These are phyloP conservation scores for Operophtera brumata DNA, from an alignment of 2,888 invertebrate genomes.

Conservation along the genomic window DNA sequence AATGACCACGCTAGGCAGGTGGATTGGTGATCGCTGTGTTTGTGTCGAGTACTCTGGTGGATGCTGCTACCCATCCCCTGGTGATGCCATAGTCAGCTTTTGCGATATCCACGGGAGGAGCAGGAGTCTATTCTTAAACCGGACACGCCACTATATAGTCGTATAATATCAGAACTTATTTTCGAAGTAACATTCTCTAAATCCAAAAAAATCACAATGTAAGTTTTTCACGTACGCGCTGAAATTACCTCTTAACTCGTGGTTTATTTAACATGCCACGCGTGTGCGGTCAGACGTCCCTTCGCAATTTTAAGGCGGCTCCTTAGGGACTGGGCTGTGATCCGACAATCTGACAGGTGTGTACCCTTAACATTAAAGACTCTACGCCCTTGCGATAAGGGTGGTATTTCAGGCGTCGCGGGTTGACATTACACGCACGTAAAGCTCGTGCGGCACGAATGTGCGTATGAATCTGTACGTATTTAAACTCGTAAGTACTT, in stretches of 20 bases:
- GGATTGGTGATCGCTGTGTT: no score
- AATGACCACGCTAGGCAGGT: no score
- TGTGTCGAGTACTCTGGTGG: no score
- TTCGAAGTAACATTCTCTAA: background rate
- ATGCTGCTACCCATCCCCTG: no score
- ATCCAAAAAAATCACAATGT: conserved; percentile 1
- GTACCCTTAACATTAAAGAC: conserved; percentile 8
- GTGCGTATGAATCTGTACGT: conserved; percentile 3
- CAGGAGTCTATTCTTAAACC: no score
- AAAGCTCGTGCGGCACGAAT: background rate
- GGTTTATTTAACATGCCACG: conserved; percentile 44
- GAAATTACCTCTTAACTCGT: conserved; percentile 35
- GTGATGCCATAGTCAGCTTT: no score
- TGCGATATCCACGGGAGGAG: no score
- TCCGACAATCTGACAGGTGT: conserved; percentile 45
- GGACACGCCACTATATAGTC: no score
- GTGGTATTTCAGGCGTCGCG: background rate
- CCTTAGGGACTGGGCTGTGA: conserved; percentile 42
- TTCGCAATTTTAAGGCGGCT: conserved; percentile 46
- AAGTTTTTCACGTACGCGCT: conserved; percentile 24
- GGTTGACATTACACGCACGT: conserved; percentile 8
- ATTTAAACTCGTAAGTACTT: conserved; percentile 2
- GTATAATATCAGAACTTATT: no score
- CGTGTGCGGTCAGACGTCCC: conserved; percentile 42
- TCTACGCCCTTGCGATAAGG: conserved; percentile 9